Evolutionary conservation across 2,888 invertebrate genomes (phyloP), one percentile per base, ranked within the genome.

Genomic region (Trachelus tabidus): DNA sequence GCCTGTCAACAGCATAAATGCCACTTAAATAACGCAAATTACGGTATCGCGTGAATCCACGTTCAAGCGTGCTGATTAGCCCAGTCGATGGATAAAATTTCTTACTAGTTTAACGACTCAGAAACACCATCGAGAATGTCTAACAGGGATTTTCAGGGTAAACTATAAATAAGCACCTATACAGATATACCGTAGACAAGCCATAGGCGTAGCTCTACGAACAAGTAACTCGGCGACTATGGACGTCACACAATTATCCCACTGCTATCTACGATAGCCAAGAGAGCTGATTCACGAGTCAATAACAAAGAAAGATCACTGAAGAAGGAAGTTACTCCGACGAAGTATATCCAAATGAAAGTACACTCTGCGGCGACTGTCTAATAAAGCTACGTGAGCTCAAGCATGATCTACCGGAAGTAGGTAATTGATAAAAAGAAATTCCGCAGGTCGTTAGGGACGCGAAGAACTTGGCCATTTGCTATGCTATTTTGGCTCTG

Each of bases 11-110:
- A 23, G 31, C 34, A 34, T 31, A 71, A 71, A 71, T 23, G 71
- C 34, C 33, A 34, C 71, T 71, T 31, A 71, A 71, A 31, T 71
- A 71, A 71, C 33, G 31, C 71, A 71, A 71, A 71, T 71, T 71
- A 71, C 71, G 31, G 15, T 71, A 71, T 71, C 71, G 33, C 71
- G 71, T 33, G 71, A 23, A 33, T 71, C 3, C 71, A 34, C 71
- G 33, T 71, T 71, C 71, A 71, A 31, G 33, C 71, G 71, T 71
- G 30, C 71, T 31, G 33, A 71, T 71, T 34, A 56, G 56, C 23
- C 56, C 2, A 56, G 56, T 56, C 56, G 56, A 56, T 56, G 56
- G 56, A 56, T 56, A 56, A 56, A 56, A 56, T 56, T 56, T 56
- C 56, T 23, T 56, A 56, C 23, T 1, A 56, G 56, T 23, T 56